Percentiles rank a stretch among this genome's conserved stretches.
phyloP scores from a whole-genome alignment of 2,113 vertebrate genomes.

The Circaetus gallicus region DNA sequence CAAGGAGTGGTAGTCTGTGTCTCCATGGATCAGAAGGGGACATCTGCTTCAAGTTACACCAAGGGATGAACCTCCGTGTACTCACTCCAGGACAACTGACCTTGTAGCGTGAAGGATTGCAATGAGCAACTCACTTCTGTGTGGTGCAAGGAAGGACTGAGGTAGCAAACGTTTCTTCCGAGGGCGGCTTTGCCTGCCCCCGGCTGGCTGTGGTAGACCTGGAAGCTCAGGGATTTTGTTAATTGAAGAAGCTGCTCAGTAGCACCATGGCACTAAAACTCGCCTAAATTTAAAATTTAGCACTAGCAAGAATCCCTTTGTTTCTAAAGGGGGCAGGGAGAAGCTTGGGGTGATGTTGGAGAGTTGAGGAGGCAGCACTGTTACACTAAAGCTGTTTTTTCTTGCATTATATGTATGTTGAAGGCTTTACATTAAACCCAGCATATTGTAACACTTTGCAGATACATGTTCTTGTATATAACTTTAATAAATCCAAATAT shows the following conservation, averaged over 20 bases:
- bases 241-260: neutral
- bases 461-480: neutral
- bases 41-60: neutral
- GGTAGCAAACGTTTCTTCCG: neutral
- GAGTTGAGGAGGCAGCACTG: neutral
- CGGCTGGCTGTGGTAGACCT: neutral
- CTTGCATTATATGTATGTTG: neutral
- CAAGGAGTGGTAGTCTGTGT: neutral
- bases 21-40: neutral
- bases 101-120: neutral
- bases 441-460: neutral
- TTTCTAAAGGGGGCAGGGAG: neutral
- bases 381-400: neutral
- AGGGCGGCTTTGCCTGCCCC: neutral
- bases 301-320: neutral
- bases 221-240: neutral
- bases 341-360: neutral
- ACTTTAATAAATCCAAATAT: neutral
- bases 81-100: neutral
- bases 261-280: neutral
- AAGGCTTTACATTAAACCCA: neutral
- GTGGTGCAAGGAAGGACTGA: neutral
- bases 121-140: fast-evolving
- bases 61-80: neutral
- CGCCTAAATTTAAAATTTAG: neutral